Conservation (phyloP, 2,888 invertebrate genomes). For the Acanthosepion esculentum region DNA sequence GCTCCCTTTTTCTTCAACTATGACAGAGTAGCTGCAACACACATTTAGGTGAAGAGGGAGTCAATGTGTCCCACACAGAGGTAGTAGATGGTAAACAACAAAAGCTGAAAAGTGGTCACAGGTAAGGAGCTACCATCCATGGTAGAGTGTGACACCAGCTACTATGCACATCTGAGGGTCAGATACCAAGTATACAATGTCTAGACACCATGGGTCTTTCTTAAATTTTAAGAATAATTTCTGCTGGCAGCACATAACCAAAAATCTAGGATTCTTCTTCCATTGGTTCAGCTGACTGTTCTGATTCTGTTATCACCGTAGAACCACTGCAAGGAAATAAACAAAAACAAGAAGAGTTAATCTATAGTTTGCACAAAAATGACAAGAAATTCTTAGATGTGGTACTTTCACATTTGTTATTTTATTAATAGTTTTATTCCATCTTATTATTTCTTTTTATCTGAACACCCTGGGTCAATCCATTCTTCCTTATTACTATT, state of each 20-base stretch:
- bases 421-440: no score
- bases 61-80: neutral
- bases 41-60: neutral
- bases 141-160: constrained; percentile 38
- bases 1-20: neutral
- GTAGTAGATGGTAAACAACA: constrained; percentile 1
- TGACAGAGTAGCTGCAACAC: neutral
- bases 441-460: no score
- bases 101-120: constrained; percentile 21
- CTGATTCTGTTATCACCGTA: constrained; percentile 56
- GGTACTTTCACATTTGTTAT: no score
- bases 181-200: constrained; percentile 42
- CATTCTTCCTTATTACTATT: no score
- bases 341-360: neutral
- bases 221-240: neutral
- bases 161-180: constrained; percentile 38
- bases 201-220: constrained; percentile 40
- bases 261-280: constrained; percentile 61
- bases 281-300: constrained; percentile 67
- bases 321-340: neutral
- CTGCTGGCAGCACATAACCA: constrained; percentile 35
- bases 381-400: no score
- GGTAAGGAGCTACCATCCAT: neutral
- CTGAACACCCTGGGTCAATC: no score
- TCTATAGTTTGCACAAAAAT: no score